Percentiles rank a stretch among this genome's conserved stretches.
Evolutionary conservation across 2,797 vertebrate species (phyloP).

Genomic region (Sphaeramia orbicularis): DNA sequence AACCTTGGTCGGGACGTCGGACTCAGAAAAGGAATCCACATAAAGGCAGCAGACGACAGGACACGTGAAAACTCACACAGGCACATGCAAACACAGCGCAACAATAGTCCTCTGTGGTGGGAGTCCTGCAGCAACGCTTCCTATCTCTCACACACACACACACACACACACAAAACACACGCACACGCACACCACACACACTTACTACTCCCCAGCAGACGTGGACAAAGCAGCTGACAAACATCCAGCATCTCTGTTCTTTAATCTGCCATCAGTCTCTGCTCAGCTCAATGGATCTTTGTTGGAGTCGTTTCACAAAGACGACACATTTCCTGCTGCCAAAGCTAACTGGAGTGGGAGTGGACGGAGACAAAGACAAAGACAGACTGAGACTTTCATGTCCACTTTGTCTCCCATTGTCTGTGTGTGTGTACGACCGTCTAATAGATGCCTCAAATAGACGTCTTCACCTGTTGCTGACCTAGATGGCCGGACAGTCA

Average conservation of each 20-base stretch:
- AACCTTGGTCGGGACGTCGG: no score
- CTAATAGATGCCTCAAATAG: no score
- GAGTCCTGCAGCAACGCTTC: constrained; percentile 16
- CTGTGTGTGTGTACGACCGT: neutral
- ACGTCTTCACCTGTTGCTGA: no score
- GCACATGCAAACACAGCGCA: constrained; percentile 5
- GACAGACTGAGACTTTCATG: constrained; percentile 2
- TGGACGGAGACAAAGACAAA: neutral
- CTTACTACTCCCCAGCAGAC: neutral
- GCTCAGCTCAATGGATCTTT: constrained; percentile 54
- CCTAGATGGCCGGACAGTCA: no score
- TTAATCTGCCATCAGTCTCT: constrained; percentile 29
- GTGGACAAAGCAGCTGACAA: constrained; percentile 50
- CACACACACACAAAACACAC: no score
- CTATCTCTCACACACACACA: no score
- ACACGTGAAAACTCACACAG: constrained; percentile 23
- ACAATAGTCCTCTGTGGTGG: constrained; percentile 36
- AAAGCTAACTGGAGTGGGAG: constrained; percentile 41
- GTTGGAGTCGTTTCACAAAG: constrained; percentile 37
- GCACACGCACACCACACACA: no score
- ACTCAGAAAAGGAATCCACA: no score
- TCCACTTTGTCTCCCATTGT: neutral
- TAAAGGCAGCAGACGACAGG: no score
- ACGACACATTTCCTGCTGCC: constrained; percentile 36
- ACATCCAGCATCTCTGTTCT: constrained; percentile 38